These are phyloP conservation scores for Apodemia mormo DNA, from an alignment of 2,888 invertebrate genomes.

Conservation along the genomic window DNA sequence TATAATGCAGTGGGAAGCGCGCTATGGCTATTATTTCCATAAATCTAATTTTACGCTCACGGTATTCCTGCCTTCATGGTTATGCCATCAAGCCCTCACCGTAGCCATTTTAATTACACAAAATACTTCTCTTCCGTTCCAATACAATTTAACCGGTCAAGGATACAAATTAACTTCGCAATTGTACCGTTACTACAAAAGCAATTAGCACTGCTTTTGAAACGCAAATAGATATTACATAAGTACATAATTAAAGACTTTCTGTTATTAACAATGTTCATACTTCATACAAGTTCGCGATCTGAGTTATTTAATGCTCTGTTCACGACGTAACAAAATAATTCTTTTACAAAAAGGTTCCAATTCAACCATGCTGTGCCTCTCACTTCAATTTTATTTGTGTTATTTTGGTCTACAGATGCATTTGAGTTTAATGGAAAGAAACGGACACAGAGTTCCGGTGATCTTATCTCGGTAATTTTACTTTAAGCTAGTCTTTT, in stretches of 20 bases:
- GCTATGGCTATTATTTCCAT: too few relatives aligned
- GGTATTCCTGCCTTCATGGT: neutral
- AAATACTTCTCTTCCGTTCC: constrained; percentile 10
- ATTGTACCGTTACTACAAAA: constrained; percentile 1
- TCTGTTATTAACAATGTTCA: constrained; percentile 11
- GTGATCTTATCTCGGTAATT: constrained; percentile 12
- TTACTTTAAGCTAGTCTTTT: neutral
- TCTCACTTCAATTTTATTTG: constrained; percentile 22
- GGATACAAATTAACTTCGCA: constrained; percentile 4
- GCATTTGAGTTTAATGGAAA: constrained; percentile 5
- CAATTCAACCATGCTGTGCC: constrained; percentile 16
- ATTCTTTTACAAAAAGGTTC: constrained; percentile 17
- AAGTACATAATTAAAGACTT: constrained; percentile 12
- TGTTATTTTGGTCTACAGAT: constrained; percentile 18
- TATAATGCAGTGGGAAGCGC: too few relatives aligned
- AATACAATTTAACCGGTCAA: constrained; percentile 9
- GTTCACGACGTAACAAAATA: neutral
- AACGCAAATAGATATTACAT: constrained; percentile 16
- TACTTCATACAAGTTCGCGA: constrained; percentile 16
- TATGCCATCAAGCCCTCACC: neutral
- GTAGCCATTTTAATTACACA: neutral
- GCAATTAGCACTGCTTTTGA: constrained; percentile 10
- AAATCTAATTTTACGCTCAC: neutral
- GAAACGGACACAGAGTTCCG: constrained; percentile 21
- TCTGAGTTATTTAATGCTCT: constrained; percentile 17